Conservation (phyloP, 2,888 invertebrate genomes). For the Drosophila heteroneura region DNA sequence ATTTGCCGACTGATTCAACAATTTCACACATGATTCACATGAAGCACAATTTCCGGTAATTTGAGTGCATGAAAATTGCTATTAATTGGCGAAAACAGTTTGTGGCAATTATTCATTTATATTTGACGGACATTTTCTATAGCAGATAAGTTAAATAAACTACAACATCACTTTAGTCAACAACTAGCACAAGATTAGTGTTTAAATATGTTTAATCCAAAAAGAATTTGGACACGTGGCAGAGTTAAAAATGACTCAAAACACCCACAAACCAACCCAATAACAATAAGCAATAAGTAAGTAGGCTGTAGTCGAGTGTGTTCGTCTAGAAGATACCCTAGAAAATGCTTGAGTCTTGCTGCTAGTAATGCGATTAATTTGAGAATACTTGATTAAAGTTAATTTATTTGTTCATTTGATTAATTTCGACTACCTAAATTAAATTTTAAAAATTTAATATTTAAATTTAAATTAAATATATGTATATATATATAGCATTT, state of each 20-base stretch:
- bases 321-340: neutral
- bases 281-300: neutral
- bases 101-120: neutral
- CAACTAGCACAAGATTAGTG: neutral
- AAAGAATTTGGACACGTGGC: neutral
- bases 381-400: neutral
- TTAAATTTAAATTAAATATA: too few relatives aligned
- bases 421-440: too few relatives aligned
- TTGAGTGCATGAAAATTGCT: neutral
- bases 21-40: constrained; percentile 19
- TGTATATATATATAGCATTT: too few relatives aligned
- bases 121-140: neutral
- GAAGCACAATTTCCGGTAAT: constrained; percentile 16
- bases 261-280: constrained; percentile 5
- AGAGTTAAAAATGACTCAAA: constrained; percentile 20
- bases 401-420: too few relatives aligned
- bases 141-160: neutral
- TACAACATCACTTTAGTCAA: neutral
- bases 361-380: neutral
- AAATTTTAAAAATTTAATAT: too few relatives aligned
- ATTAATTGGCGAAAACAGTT: constrained; percentile 5
- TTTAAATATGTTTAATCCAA: neutral
- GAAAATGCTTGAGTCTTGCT: neutral
- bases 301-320: neutral
- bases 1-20: constrained; percentile 18